Conservation (phyloP, 2,797 vertebrate species). For the Leuciscus waleckii region DNA sequence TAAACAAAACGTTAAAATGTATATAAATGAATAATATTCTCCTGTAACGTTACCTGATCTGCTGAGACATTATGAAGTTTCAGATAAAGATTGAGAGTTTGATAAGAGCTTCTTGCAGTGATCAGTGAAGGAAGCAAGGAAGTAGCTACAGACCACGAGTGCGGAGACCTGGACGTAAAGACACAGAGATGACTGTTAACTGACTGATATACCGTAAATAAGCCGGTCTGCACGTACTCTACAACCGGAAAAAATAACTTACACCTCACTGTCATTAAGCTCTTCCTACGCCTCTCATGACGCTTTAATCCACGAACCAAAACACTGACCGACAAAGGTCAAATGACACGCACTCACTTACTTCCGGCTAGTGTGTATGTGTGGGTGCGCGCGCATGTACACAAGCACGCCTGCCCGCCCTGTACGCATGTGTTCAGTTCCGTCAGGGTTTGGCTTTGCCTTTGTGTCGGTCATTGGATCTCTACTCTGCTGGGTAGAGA, state of each 20-base stretch:
- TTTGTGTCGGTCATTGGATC: background rate
- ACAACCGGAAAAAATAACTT: constrained; percentile 1
- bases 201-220: background rate
- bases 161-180: constrained; percentile 25
- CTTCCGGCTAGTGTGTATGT: constrained; percentile 5
- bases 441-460: background rate
- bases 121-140: background rate
- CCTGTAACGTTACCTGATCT: constrained; percentile 75
- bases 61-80: constrained; percentile 78
- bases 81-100: constrained; percentile 17
- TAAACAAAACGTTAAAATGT: background rate
- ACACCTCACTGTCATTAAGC: constrained; percentile 1
- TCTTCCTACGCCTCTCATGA: background rate
- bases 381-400: background rate
- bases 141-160: background rate
- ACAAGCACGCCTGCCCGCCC: background rate
- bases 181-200: background rate
- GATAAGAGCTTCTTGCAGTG: background rate
- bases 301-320: constrained; percentile 3
- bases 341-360: background rate
- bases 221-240: background rate
- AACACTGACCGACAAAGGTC: constrained; percentile 8
- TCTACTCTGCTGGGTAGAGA: background rate
- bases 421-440: background rate
- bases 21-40: background rate